phyloP scores from a whole-genome alignment of 30 jellyfish, hydroid and myxozoan genomes.

The Clytia hemisphaerica region DNA sequence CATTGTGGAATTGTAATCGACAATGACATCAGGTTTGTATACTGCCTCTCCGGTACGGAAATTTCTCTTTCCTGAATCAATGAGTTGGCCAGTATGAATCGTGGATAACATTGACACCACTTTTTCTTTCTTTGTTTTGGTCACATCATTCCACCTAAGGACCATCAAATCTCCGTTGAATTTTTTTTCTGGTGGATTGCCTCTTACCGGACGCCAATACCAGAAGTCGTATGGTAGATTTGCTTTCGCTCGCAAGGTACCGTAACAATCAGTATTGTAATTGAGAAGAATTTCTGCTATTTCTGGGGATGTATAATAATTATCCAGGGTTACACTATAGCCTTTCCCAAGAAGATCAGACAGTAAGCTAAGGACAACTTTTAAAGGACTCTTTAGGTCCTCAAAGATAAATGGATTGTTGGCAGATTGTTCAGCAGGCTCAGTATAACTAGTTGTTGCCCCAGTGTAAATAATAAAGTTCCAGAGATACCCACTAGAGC shows the following conservation, averaged over 20 bases:
- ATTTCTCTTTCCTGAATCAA: neutral
- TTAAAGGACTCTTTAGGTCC: neutral
- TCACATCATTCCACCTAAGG: conserved; percentile 18
- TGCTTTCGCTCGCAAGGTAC: conserved; percentile 13
- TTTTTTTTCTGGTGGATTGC: conserved; percentile 16
- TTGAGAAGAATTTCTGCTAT: neutral
- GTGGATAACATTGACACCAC: conserved; percentile 16
- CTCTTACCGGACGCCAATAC: conserved; percentile 28
- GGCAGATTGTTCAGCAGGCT: neutral
- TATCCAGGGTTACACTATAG: conserved; percentile 12
- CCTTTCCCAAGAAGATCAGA: conserved; percentile 6
- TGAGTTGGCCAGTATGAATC: neutral
- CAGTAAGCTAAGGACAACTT: conserved; percentile 13
- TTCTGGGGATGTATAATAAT: conserved; percentile 24
- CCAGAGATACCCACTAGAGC: too few species aligned
- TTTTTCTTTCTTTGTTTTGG: neutral
- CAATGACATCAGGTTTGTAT: conserved; percentile 13
- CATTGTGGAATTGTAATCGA: conserved; percentile 22
- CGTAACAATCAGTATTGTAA: conserved; percentile 17
- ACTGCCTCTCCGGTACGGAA: neutral
- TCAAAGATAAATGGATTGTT: neutral
- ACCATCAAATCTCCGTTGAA: conserved; percentile 1
- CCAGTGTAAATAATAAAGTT: too few species aligned
- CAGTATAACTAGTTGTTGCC: too few species aligned
- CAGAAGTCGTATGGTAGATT: conserved; percentile 4